Percentiles rank a stretch among this genome's conserved stretches.
Evolutionary conservation across 2,113 vertebrate species (phyloP).

Genomic region (Nicator chloris): DNA sequence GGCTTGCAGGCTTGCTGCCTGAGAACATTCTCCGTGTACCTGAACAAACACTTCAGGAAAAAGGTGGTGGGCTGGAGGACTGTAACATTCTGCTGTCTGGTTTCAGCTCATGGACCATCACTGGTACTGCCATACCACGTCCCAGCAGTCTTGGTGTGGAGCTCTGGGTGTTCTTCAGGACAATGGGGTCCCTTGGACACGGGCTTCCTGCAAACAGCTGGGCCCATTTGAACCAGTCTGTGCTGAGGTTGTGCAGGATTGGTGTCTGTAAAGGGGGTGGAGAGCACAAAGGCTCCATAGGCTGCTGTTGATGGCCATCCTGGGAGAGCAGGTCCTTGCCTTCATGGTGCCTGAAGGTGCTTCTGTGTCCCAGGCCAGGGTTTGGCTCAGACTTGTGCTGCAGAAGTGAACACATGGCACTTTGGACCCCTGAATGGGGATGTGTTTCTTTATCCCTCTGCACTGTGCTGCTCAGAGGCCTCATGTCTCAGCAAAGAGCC

Average conservation of each 20-base stretch:
- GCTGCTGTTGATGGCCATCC: background rate
- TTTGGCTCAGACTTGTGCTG: background rate
- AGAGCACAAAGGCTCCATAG: background rate
- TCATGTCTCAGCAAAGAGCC: background rate
- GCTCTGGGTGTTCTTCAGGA: background rate
- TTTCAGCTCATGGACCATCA: background rate
- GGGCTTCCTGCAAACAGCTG: background rate
- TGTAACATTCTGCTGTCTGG: background rate
- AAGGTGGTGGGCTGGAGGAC: background rate
- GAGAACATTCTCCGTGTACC: background rate
- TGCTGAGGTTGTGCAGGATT: background rate
- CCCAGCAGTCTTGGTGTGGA: background rate
- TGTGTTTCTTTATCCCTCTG: background rate
- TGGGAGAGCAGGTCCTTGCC: background rate
- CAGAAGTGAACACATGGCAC: background rate
- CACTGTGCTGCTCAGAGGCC: background rate
- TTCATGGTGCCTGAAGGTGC: background rate
- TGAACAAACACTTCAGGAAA: background rate
- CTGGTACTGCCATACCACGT: background rate
- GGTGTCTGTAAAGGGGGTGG: background rate
- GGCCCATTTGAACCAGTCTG: background rate
- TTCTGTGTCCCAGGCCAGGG: background rate
- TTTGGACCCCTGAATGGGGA: background rate
- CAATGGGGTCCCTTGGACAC: background rate
- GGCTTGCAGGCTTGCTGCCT: background rate